Percentiles rank a stretch among this genome's conserved stretches.
Conservation (phyloP, 2,797 vertebrate genomes). For the Gadopsis marmoratus region DNA sequence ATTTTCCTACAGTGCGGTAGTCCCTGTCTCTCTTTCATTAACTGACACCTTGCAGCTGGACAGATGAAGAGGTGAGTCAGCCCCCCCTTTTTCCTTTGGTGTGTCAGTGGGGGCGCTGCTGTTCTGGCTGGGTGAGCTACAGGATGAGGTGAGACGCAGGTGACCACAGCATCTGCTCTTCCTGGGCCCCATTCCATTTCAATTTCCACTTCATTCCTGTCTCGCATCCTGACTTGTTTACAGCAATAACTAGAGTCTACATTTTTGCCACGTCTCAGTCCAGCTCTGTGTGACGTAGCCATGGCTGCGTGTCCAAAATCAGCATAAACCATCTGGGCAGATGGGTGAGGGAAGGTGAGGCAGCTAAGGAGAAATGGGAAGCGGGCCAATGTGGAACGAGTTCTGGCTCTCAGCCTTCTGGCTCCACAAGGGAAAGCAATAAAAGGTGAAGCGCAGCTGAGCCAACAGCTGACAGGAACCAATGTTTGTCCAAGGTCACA, state of each 20-base stretch:
- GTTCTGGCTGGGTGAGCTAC: conserved; percentile 48
- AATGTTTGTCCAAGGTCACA: conserved; percentile 78
- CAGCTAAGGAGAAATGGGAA: conserved; percentile 49
- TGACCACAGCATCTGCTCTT: conserved; percentile 66
- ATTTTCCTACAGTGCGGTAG: neutral
- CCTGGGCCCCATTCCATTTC: conserved; percentile 39
- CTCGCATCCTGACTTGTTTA: neutral
- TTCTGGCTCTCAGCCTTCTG: conserved; percentile 69
- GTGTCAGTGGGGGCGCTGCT: conserved; percentile 41
- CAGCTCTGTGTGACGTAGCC: conserved; percentile 5
- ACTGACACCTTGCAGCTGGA: conserved; percentile 31
- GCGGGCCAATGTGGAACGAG: conserved; percentile 34
- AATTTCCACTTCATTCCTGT: conserved; percentile 7
- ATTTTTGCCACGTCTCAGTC: neutral
- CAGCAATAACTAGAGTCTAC: neutral
- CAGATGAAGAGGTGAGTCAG: conserved; percentile 6
- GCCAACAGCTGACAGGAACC: conserved; percentile 83
- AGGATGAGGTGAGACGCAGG: conserved; percentile 53
- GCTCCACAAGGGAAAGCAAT: conserved; percentile 71
- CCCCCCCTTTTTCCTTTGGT: conserved; percentile 20
- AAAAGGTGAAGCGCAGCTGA: conserved; percentile 74
- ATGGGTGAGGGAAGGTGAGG: conserved; percentile 47
- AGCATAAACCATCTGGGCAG: conserved; percentile 45
- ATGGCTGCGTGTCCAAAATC: conserved; percentile 14
- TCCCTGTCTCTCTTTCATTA: conserved; percentile 11